Evolutionary conservation across 2,888 invertebrate species (phyloP).

Genomic region (Polydesmus complanatus): DNA sequence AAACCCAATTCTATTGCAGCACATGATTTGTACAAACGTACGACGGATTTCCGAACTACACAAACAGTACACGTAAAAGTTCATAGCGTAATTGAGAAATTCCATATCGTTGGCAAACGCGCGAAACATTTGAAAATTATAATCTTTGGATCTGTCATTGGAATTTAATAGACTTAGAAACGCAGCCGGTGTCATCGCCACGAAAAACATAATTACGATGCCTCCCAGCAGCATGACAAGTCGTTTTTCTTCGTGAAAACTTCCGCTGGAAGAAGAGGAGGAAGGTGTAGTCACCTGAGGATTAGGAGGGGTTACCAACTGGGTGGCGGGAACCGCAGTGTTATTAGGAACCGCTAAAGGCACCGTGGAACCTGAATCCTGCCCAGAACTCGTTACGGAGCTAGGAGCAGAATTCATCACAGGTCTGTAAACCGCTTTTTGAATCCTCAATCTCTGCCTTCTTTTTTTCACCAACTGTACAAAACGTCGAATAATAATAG

Average conservation of each 20-base stretch:
- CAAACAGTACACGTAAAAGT: constrained; percentile 37
- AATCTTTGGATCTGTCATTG: constrained; percentile 26
- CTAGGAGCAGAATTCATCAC: neutral
- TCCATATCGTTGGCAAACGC: constrained; percentile 37
- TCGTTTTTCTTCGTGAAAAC: constrained; percentile 35
- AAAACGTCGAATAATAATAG: constrained; percentile 35
- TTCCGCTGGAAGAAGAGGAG: constrained; percentile 11
- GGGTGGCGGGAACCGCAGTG: constrained; percentile 15
- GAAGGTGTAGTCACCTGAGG: neutral
- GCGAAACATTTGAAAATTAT: constrained; percentile 33
- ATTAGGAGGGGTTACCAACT: constrained; percentile 15
- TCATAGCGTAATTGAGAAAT: constrained; percentile 38
- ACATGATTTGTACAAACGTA: constrained; percentile 21
- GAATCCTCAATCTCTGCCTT: constrained; percentile 25
- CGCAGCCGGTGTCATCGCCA: constrained; percentile 38
- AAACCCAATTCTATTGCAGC: neutral
- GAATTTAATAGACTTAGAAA: constrained; percentile 34
- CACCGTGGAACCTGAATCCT: constrained; percentile 3
- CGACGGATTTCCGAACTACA: constrained; percentile 33
- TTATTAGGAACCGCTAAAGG: neutral
- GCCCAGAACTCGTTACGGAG: constrained; percentile 2
- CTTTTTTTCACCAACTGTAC: constrained; percentile 33
- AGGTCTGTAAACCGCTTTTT: constrained; percentile 1
- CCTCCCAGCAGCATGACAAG: constrained; percentile 35
- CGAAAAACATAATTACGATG: constrained; percentile 37